Conservation (phyloP, 2,888 invertebrate species). For the Perithous albicinctus region DNA sequence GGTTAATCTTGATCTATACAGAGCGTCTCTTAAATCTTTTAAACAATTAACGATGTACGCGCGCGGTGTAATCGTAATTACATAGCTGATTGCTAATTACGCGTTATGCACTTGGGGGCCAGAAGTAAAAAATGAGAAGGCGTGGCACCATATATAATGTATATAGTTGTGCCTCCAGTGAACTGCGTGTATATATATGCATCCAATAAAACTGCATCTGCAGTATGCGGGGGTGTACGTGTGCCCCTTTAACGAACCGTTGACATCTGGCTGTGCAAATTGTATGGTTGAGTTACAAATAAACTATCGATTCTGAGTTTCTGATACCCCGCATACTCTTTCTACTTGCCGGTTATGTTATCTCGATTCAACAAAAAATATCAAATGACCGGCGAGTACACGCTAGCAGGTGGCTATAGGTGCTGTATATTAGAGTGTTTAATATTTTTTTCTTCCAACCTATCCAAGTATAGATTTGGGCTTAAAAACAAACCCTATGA, state of each 20-base stretch:
- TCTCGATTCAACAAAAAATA: conserved; percentile 54
- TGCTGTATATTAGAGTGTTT: too few species aligned
- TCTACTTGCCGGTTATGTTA: conserved; percentile 50
- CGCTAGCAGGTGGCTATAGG: neutral
- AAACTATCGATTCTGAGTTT: conserved; percentile 10
- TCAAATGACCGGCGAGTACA: conserved; percentile 38
- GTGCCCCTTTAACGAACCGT: conserved; percentile 25
- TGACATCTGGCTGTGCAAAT: conserved; percentile 36
- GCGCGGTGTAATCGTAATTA: conserved; percentile 73
- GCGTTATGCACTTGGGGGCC: conserved; percentile 54
- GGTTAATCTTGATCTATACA: conserved; percentile 71
- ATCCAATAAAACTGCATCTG: conserved; percentile 48
- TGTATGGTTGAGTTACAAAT: conserved; percentile 34
- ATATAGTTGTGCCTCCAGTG: conserved; percentile 18
- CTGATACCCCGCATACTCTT: neutral
- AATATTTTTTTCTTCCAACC: too few species aligned
- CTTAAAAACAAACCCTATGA: too few species aligned
- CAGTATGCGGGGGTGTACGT: conserved; percentile 10
- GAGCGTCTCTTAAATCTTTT: conserved; percentile 73
- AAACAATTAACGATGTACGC: conserved; percentile 70
- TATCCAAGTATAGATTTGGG: too few species aligned
- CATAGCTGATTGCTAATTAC: conserved; percentile 74
- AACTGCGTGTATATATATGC: conserved; percentile 28
- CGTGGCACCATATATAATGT: conserved; percentile 73
- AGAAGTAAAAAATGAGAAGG: conserved; percentile 75